These are phyloP conservation scores for Polyodon spathula DNA, from an alignment of 2,113 vertebrate genomes.

Conservation along the genomic window DNA sequence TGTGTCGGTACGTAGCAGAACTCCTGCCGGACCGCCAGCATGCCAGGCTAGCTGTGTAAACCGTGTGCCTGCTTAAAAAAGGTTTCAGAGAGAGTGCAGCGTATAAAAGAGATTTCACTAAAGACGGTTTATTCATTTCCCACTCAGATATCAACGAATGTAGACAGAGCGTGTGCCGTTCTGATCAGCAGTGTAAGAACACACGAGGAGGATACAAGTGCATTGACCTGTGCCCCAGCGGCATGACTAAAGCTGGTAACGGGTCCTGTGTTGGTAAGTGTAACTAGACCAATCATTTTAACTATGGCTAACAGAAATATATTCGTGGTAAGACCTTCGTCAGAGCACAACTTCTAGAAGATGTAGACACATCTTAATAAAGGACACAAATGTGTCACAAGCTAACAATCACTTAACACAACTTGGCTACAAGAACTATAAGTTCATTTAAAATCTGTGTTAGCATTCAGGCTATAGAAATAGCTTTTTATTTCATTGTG, in stretches of 20 bases:
- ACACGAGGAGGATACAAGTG: slow-evolving; percentile 88
- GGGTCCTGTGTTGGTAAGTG: slow-evolving; percentile 82
- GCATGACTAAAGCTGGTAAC: slow-evolving; percentile 83
- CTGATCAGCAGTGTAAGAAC: slow-evolving; percentile 89
- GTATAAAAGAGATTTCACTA: background rate
- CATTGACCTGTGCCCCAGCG: slow-evolving; percentile 86
- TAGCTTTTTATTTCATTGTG: too few species aligned
- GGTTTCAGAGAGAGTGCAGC: background rate
- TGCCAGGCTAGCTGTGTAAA: too few species aligned
- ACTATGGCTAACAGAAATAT: too few species aligned
- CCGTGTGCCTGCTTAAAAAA: background rate
- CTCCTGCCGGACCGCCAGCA: background rate
- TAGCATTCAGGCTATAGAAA: too few species aligned
- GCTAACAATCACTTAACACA: too few species aligned
- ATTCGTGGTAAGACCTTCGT: too few species aligned
- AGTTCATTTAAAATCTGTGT: too few species aligned
- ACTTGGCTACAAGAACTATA: too few species aligned
- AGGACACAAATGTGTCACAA: too few species aligned
- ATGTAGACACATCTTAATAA: too few species aligned
- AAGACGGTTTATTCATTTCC: background rate
- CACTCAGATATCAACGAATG: slow-evolving; percentile 87
- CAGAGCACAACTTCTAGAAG: too few species aligned
- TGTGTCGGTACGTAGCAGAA: slow-evolving; percentile 66
- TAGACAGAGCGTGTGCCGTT: slow-evolving; percentile 81
- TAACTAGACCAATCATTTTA: too few species aligned